Evolutionary conservation across 2,797 vertebrate species (phyloP).

Genomic region (Meda fulgida): DNA sequence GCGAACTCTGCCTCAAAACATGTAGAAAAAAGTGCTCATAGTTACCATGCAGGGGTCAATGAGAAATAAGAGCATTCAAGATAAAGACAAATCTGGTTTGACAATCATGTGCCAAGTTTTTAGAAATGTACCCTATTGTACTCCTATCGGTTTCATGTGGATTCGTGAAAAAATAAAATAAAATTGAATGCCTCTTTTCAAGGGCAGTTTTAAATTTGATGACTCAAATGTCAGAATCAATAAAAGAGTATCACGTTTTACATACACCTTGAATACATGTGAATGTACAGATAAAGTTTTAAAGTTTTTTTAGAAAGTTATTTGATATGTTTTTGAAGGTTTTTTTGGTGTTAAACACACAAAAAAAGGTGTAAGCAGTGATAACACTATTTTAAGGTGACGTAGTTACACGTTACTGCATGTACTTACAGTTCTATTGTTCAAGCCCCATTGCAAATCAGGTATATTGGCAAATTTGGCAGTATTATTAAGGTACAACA

Average conservation of each 20-base stretch:
- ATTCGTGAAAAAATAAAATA: background rate
- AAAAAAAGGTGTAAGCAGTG: no score
- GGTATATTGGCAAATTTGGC: no score
- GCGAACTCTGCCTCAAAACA: background rate
- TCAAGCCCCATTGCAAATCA: no score
- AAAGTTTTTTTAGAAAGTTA: no score
- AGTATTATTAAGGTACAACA: background rate
- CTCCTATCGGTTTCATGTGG: background rate
- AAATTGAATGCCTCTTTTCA: background rate
- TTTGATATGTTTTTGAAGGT: no score
- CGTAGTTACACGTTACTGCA: no score
- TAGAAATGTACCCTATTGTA: background rate
- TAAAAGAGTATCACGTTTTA: background rate
- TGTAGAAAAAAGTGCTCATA: background rate
- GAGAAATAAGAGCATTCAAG: background rate
- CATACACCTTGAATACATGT: background rate
- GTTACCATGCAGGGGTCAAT: background rate
- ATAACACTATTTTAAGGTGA: no score
- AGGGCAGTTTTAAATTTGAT: background rate
- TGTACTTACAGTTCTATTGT: no score
- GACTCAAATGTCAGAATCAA: background rate
- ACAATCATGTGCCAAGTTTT: background rate
- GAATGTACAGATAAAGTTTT: background rate
- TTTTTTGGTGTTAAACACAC: no score
- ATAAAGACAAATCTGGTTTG: background rate